Evolutionary conservation across 1,140 invertebrate species (phyloP), one percentile per base, ranked within the genome.

Genomic region (Drosophila aff.): DNA sequence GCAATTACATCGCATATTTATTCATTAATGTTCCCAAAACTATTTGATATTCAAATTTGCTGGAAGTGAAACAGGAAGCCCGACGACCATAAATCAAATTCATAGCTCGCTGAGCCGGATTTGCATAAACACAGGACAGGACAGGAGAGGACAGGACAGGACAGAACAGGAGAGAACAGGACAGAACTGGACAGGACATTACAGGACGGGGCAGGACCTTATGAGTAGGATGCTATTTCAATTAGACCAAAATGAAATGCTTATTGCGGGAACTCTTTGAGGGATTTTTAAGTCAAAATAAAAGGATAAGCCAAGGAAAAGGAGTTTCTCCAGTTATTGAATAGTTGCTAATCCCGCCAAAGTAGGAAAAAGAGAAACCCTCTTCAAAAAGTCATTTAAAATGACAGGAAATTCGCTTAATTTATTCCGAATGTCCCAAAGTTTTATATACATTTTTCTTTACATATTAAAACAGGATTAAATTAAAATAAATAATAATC

Each of bases 1-100:
- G 68, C 71, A 74, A 74, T 74, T 74, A 74, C 71, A 61, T 74
- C 6, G 46, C 71, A 74, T 60, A 73, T 73, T 74, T 73, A 74
- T 74, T 74, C 71, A 74, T 74, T 74, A 74, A 71, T 61, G 55
- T 31, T 69, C 40, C 44, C 69, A 40, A 60, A 76, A 76, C 43
- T 36, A 63, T 75, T 64, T 76, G 41, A 40, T 75, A 75, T 76
- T 60, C 47, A 76, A 75, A 75, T 71, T 44, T 52, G 43, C 68
- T 75, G 36, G 49, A 43, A 64, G 69, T 74, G 49, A 75, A 75
- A 33, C 40, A 49, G 58, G 67, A 74, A 71, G 73, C 72, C 26
- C 18, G 31, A 44, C 46, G 61, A 73, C 52, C 58, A 53, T 78
- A 85, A 81, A 84, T 84, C 79, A 81, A 77, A 80, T 84, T 83